Base-by-base conservation (phyloP, 2,113 vertebrate genomes). In the Psilopogon haemacephalus region DNA sequence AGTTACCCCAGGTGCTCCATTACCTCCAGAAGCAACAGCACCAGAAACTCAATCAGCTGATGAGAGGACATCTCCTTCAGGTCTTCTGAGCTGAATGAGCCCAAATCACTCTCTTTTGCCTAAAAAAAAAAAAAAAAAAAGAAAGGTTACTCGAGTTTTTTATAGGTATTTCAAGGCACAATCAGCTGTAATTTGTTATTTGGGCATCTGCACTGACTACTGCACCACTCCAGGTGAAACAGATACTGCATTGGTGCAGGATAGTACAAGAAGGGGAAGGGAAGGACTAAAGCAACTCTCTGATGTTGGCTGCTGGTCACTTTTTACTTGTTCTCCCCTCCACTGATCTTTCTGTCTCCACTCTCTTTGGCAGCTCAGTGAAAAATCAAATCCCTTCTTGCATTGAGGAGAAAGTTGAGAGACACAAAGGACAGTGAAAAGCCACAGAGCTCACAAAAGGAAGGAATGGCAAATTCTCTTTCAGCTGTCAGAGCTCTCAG, bases 11-110 rank as follows among this genome's bases (percentile, higher is more conserved):
- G 33, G 17, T 9, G 2, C 8, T 26, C 50, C 81, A 89, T 95
- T 98, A 99, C 99, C 97, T 98, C 98, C 46, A 98, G 97, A 37
- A 99, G 97, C 81, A 99, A 92, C 15, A 98, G 97, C 15, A 98
- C 98, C 96, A 99, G 87, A 95, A 99, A 99, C 97, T 99, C 99
- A 24, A 98, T 98, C 87, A 98, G 28, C 90, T 99, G 99, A 96
- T 98, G 98, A 69, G 99, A 99, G 6, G 98, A 99, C 92, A 99
- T 95, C 19, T 95, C 93, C 93, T 98, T 98, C 89, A 99, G 15
- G 50, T 99, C 99, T 12, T 93, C 95, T 67, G 97, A 89, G 15
- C 44, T 98, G 94, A 99, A 99, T 48, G 96, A 95, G 18, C 40
- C 48, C 83, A 99, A 97, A 76, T 99, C 98, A 68, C 95, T 95